Evolutionary conservation across 2,113 vertebrate genomes (phyloP).

Genomic region (Hystrix brachyura): DNA sequence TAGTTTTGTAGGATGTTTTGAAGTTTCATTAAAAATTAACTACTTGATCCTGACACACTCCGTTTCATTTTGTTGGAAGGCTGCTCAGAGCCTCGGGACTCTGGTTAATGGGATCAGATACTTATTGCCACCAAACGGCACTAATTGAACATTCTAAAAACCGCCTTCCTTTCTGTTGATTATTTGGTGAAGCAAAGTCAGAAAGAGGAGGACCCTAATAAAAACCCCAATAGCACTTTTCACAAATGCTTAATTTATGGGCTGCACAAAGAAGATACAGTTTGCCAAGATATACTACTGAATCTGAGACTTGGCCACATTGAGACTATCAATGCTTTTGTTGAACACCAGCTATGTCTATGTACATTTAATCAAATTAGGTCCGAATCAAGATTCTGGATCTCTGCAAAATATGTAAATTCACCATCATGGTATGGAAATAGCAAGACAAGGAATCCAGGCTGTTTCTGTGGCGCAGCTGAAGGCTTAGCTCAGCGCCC

Average conservation of each 20-base stretch:
- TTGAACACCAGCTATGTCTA: not conserved
- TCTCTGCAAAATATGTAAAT: not conserved
- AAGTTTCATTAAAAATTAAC: constrained; percentile 73
- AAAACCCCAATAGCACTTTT: not conserved
- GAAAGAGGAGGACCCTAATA: not conserved
- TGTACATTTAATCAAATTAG: not conserved
- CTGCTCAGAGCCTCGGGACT: constrained; percentile 15
- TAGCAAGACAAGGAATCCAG: not conserved
- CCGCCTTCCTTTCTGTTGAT: not conserved
- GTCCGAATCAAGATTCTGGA: not conserved
- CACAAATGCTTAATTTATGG: constrained; percentile 37
- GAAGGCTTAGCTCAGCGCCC: not conserved
- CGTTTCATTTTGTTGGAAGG: constrained; percentile 37
- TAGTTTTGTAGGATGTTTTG: constrained; percentile 47
- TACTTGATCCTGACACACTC: constrained; percentile 67
- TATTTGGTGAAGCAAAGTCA: constrained; percentile 36
- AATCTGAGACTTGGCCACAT: not conserved
- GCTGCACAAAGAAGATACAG: not conserved
- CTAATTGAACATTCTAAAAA: constrained; percentile 56
- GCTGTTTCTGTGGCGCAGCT: rapidly evolving
- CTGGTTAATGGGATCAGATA: constrained; percentile 53
- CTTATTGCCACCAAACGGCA: constrained; percentile 26
- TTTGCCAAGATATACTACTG: not conserved
- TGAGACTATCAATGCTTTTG: constrained; percentile 9
- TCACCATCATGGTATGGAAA: not conserved